Evolutionary conservation across 2,113 vertebrate genomes (phyloP), one percentile per base, ranked within the genome.

Genomic region (Hippotragus niger): DNA sequence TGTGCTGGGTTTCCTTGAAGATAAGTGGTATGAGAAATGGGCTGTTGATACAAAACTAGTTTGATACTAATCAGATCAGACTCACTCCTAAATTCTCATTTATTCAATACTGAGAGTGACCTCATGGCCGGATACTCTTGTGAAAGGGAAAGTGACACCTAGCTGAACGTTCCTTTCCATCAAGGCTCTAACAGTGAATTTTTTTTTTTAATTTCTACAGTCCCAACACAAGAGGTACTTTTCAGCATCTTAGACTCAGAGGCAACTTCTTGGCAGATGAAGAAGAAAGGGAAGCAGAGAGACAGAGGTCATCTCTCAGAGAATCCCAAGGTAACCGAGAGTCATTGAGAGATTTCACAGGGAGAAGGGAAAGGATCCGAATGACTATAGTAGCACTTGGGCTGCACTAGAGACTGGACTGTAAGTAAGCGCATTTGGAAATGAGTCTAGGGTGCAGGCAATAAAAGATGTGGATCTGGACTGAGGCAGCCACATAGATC

Each of bases 21-120:
- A 93, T 84, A n/a, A 90, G 58, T 88, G 40, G 55, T 53, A 62
- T 53, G 15, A 90, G 62, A 96, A 87, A 29, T 14, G 52, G 15
- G 74, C 31, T 97, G 52, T 13, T 81, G 31, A 84, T 21, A 62
- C 14, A 71, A 87, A 71, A 33, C 47, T 11, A 60, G 27, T 92
- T 19, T 47, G 76, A 92, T 40, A 83, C 21, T 86, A 55, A 47
- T 91, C 9, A 82, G 21, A 81, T 86, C 47, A 93, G n/a, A 67
- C 5, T 90, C 83, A 97, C 13, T 21, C 8, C 53, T 88, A 91
- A 85, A 86, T 95, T 96, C 36, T 89, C 67, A 91, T 95, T 81
- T 94, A 92, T 47, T 74, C n/a, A 78, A 82, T 74, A 85, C 23
- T 90, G 47, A 15, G 47, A 90, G 29, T 12, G 53, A 74, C 47